Conservation (phyloP, 2,888 invertebrate species). For the Zygothrica quintamaculata region DNA sequence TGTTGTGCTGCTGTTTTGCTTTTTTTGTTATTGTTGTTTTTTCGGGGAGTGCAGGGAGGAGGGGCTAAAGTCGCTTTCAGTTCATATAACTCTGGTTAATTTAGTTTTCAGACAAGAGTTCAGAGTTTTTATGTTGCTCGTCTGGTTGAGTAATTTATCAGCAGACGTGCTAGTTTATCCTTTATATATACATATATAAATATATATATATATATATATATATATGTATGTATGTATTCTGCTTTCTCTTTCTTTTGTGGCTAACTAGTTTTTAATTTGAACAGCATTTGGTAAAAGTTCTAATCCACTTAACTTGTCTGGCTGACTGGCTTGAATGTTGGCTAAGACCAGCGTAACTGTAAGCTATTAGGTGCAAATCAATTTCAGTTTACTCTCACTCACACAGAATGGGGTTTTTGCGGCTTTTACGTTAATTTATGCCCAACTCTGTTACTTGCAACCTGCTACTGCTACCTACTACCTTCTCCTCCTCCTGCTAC, state of each 20-base stretch:
- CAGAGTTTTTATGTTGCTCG: constrained; percentile 31
- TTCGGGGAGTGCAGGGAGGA: background rate
- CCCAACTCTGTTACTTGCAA: constrained; percentile 1
- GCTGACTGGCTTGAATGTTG: constrained; percentile 16
- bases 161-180: constrained; percentile 53
- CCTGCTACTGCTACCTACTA: background rate
- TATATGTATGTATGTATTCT: no score
- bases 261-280: constrained; percentile 64
- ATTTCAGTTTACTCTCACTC: constrained; percentile 40
- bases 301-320: constrained; percentile 59
- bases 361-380: constrained; percentile 54
- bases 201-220: no score
- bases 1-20: no score
- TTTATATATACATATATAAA: no score
- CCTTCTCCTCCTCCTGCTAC: background rate
- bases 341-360: constrained; percentile 26
- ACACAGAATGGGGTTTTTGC: constrained; percentile 19
- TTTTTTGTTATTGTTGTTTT: no score
- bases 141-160: constrained; percentile 44
- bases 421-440: constrained; percentile 52
- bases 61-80: no score
- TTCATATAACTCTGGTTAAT: constrained; percentile 61
- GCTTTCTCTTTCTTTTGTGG: constrained; percentile 1
- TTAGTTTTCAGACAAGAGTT: constrained; percentile 50
- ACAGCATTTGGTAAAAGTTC: constrained; percentile 45